A percentile compares a stretch with the other conserved stretches of the same genome.
phyloP scores from a whole-genome alignment of 2,113 vertebrate species.

The Nycticorax nycticorax region DNA sequence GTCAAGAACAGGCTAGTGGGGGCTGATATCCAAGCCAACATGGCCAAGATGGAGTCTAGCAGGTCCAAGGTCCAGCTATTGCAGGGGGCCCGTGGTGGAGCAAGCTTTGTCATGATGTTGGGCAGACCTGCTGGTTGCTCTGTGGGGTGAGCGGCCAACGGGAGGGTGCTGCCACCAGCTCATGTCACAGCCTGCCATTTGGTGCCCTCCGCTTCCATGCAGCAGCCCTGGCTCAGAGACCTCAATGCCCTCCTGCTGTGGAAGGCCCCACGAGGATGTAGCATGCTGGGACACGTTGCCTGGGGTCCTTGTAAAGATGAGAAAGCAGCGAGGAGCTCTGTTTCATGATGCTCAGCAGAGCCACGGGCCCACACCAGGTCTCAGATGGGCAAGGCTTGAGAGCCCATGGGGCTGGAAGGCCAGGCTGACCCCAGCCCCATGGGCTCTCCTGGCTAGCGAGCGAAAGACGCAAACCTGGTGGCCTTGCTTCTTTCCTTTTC shows the following conservation, averaged over 20 bases:
- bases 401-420: constrained; percentile 59
- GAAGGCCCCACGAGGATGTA: constrained; percentile 23
- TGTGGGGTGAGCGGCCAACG: fast-evolving
- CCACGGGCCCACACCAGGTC: constrained; percentile 15
- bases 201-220: background rate
- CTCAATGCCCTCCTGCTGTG: constrained; percentile 31
- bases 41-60: background rate
- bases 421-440: constrained; percentile 49
- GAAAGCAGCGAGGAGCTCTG: constrained; percentile 40
- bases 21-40: background rate
- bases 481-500: constrained; percentile 66
- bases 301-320: constrained; percentile 45
- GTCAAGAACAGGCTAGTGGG: background rate
- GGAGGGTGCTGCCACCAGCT: constrained; percentile 34
- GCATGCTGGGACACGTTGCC: constrained; percentile 46
- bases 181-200: background rate
- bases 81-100: background rate
- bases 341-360: background rate
- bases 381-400: constrained; percentile 32
- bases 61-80: background rate
- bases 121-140: background rate
- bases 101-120: constrained; percentile 27
- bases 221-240: constrained; percentile 48
- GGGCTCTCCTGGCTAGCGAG: constrained; percentile 2
- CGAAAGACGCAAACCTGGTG: constrained; percentile 27